Percentiles rank a stretch among this genome's conserved stretches.
These are phyloP conservation scores for Lasioglossum zephyrum DNA, from an alignment of 2,888 invertebrate species.

Conservation along the genomic window DNA sequence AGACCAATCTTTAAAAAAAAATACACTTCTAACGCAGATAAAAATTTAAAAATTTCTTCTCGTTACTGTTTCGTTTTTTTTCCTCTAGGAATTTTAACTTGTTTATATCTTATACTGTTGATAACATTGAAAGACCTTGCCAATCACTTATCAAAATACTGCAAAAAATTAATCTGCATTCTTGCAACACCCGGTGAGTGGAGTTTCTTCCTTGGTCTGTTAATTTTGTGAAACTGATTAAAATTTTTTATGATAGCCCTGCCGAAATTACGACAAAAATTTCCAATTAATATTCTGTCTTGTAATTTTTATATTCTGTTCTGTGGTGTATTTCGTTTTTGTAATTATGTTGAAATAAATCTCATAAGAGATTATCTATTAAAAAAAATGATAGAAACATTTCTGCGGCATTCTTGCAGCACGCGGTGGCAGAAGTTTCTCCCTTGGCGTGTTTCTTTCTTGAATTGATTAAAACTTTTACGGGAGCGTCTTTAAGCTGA, in stretches of 20 bases:
- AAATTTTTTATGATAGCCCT: not conserved
- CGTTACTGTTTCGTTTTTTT: not conserved
- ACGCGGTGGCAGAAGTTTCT: not conserved
- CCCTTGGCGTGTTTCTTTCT: not conserved
- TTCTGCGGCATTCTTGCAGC: not conserved
- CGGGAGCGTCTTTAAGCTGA: not conserved
- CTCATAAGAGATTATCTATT: no score
- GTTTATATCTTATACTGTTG: not conserved
- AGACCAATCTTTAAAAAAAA: not conserved
- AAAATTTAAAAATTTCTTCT: not conserved
- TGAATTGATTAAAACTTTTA: not conserved
- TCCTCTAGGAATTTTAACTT: not conserved
- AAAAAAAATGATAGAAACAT: not conserved
- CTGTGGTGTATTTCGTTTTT: no score
- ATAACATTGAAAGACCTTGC: no score
- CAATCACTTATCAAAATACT: not conserved
- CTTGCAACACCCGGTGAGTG: not conserved
- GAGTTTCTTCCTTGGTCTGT: not conserved
- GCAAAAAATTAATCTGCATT: not conserved
- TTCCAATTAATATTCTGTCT: not conserved
- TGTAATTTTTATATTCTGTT: no score
- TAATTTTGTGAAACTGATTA: not conserved
- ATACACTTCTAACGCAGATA: not conserved
- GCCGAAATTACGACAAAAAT: not conserved
- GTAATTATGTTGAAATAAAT: no score